phyloP scores from a whole-genome alignment of 2,113 vertebrate genomes.

The Stomatorhinus ivindoensis region DNA sequence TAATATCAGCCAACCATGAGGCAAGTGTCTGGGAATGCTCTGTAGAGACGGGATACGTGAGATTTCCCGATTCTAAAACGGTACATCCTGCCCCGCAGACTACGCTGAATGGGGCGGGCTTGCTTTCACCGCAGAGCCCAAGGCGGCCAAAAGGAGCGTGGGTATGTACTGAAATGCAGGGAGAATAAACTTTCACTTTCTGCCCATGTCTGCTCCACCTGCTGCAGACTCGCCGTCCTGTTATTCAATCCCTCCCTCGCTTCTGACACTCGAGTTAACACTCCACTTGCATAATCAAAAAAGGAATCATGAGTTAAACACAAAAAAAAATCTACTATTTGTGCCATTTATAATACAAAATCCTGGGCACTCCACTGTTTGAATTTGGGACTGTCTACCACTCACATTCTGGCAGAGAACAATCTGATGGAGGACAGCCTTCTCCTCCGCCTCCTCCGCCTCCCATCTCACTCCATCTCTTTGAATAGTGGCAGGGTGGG shows the following conservation, averaged over 20 bases:
- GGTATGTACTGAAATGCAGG: not conserved
- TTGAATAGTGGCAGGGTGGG: slow-evolving; percentile 31
- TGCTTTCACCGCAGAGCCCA: not conserved
- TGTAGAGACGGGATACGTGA: not conserved
- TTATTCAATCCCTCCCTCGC: slow-evolving; percentile 10
- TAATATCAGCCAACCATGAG: not conserved
- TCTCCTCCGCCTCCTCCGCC: not conserved
- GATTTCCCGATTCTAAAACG: not conserved
- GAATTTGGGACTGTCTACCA: slow-evolving; percentile 21
- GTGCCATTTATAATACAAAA: slow-evolving; percentile 46
- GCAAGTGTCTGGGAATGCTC: not conserved
- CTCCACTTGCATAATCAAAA: slow-evolving; percentile 30
- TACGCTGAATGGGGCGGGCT: not conserved
- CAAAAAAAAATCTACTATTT: slow-evolving; percentile 37
- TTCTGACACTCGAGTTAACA: slow-evolving; percentile 18
- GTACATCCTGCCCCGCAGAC: not conserved
- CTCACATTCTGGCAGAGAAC: slow-evolving; percentile 19
- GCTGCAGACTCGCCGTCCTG: not conserved
- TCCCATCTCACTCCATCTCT: slow-evolving; percentile 15
- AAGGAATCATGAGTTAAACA: slow-evolving; percentile 28
- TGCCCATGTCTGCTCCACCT: not conserved
- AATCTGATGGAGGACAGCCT: not conserved
- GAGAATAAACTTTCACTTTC: not conserved
- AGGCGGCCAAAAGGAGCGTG: not conserved
- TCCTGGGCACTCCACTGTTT: slow-evolving; percentile 1